These are phyloP conservation scores for Agrochola macilenta DNA, from an alignment of 2,888 invertebrate genomes.

Conservation along the genomic window DNA sequence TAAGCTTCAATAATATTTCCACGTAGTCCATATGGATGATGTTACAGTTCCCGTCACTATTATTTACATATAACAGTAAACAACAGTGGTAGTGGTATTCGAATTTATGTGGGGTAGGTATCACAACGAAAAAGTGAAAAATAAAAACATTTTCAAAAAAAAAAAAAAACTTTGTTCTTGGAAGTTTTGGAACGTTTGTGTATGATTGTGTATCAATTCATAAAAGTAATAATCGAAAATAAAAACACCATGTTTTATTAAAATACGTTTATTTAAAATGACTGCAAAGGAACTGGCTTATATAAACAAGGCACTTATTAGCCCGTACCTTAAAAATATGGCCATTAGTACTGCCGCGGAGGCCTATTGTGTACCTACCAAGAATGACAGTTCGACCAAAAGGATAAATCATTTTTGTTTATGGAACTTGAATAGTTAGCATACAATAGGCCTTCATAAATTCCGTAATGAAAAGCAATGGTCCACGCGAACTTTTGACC, in stretches of 20 bases:
- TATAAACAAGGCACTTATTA: slow-evolving; percentile 77
- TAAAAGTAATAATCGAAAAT: slow-evolving; percentile 23
- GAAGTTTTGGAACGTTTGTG: too few species aligned
- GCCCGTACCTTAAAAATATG: slow-evolving; percentile 73
- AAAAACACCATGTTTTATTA: slow-evolving; percentile 69
- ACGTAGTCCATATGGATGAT: too few species aligned
- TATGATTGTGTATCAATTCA: background rate
- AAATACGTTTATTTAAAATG: slow-evolving; percentile 84
- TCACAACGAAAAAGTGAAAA: too few species aligned
- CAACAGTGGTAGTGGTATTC: too few species aligned
- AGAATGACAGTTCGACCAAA: background rate
- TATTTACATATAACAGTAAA: too few species aligned
- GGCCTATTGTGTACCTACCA: slow-evolving; percentile 18
- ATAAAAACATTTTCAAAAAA: too few species aligned
- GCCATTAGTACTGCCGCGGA: slow-evolving; percentile 54
- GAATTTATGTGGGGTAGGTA: too few species aligned
- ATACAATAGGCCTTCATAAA: slow-evolving; percentile 36
- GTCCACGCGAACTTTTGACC: slow-evolving; percentile 10
- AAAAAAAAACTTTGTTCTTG: too few species aligned
- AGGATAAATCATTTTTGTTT: too few species aligned
- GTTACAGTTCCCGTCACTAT: too few species aligned
- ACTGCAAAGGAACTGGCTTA: slow-evolving; percentile 84
- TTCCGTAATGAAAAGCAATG: slow-evolving; percentile 22
- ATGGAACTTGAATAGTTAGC: too few species aligned
- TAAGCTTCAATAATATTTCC: too few species aligned